A percentile compares a stretch with the other conserved stretches of the same genome.
These are phyloP conservation scores for Varecia variegata DNA, from an alignment of 2,797 vertebrate genomes.

Conservation along the genomic window DNA sequence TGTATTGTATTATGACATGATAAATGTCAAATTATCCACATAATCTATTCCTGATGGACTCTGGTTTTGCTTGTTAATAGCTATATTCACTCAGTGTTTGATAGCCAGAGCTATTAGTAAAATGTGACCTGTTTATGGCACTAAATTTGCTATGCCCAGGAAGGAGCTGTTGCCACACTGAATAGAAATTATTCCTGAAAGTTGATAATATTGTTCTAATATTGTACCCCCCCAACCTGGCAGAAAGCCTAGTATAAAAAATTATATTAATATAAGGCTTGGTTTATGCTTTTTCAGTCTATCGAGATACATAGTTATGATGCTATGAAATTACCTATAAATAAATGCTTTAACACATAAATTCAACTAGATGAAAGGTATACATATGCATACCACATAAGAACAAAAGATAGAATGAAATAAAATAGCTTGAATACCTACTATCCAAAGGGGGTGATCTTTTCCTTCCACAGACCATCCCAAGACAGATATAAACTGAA, in stretches of 20 bases:
- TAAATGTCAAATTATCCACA: neutral
- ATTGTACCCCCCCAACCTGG: neutral
- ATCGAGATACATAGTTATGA: neutral
- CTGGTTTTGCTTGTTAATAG: neutral
- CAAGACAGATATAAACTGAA: constrained; percentile 73
- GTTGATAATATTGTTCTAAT: neutral
- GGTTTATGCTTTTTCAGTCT: neutral
- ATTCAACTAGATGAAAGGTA: neutral
- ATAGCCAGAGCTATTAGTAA: neutral
- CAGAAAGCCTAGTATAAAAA: neutral
- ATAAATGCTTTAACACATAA: neutral
- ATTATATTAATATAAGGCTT: neutral
- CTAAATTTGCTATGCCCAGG: neutral
- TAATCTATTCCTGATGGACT: neutral
- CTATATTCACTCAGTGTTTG: neutral
- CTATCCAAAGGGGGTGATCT: constrained; percentile 62
- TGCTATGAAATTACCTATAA: neutral
- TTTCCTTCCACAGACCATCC: constrained; percentile 59
- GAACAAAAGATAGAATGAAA: constrained; percentile 73
- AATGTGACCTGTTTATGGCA: neutral
- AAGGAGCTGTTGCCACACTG: neutral
- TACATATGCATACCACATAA: neutral
- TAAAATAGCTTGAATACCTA: constrained; percentile 58
- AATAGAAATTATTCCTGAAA: neutral
- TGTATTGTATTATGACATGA: neutral